Evolutionary conservation across 2,797 vertebrate species (phyloP).

Genomic region (Lepidocolaptes lacrymiger): DNA sequence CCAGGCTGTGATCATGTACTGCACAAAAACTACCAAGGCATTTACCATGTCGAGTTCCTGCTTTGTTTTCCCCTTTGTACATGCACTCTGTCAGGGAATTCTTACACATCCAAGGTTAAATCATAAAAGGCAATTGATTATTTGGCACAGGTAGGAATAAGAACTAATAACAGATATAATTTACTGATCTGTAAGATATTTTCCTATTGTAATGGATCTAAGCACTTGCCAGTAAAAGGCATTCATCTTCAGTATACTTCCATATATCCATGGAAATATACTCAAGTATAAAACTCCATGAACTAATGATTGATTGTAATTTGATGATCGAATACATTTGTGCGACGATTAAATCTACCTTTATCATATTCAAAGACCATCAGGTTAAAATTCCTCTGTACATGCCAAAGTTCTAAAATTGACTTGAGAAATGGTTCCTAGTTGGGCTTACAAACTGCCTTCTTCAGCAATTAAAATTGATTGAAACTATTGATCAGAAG

Average conservation of each 20-base stretch:
- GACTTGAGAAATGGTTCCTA: not conserved
- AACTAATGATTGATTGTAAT: not conserved
- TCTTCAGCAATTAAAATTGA: constrained; percentile 31
- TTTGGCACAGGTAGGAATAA: not conserved
- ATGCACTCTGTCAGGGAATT: not conserved
- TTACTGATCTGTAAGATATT: not conserved
- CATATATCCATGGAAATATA: not conserved
- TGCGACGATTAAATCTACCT: not conserved
- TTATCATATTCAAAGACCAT: not conserved
- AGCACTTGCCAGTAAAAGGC: not conserved
- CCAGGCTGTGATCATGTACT: not conserved
- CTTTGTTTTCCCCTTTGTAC: not conserved
- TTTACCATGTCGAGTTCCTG: not conserved
- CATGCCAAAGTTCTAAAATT: constrained; percentile 7
- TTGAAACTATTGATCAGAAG: constrained; percentile 3
- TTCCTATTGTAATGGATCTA: not conserved
- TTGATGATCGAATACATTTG: constrained; percentile 19
- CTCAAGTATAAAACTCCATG: not conserved
- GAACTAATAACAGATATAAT: not conserved
- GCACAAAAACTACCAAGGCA: not conserved
- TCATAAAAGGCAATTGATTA: not conserved
- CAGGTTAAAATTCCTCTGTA: not conserved
- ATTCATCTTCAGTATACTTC: not conserved
- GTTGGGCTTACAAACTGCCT: not conserved
- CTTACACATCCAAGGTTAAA: not conserved